These are phyloP conservation scores for Zalophus californianus DNA, from an alignment of 2,797 vertebrate species.

Conservation along the genomic window DNA sequence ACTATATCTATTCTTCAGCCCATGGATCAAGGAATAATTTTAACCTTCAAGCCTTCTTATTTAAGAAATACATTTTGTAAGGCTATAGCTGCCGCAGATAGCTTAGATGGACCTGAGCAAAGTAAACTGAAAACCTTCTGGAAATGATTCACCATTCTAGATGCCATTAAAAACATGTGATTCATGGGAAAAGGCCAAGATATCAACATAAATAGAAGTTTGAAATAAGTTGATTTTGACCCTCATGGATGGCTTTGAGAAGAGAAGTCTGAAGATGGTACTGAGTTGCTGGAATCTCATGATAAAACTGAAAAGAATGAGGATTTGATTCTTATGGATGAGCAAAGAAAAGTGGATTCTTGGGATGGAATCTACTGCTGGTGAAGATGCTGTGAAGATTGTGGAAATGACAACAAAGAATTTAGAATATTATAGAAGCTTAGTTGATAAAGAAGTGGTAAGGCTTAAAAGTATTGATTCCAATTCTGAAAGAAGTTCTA, in stretches of 20 bases:
- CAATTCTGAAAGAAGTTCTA: background rate
- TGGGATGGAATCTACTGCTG: background rate
- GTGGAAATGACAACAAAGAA: background rate
- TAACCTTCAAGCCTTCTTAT: background rate
- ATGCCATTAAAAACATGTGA: background rate
- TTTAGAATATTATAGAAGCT: background rate
- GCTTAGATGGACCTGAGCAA: background rate
- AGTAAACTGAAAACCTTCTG: background rate
- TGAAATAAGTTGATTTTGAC: background rate
- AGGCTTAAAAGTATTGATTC: background rate
- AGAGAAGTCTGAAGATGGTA: background rate
- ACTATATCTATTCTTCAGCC: background rate
- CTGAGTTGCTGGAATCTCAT: background rate
- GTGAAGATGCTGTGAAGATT: background rate
- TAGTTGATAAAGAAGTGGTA: background rate
- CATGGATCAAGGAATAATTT: background rate
- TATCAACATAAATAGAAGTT: background rate
- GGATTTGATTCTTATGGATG: background rate
- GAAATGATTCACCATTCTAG: background rate
- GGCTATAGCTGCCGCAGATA: background rate
- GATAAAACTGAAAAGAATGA: background rate
- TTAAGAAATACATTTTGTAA: background rate
- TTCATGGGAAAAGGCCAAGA: background rate
- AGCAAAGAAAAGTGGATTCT: background rate
- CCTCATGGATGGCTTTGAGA: background rate